Conservation (phyloP, 35 echinoderm and acorn worm genomes). For the Hemicentrotus pulcherrimus region DNA sequence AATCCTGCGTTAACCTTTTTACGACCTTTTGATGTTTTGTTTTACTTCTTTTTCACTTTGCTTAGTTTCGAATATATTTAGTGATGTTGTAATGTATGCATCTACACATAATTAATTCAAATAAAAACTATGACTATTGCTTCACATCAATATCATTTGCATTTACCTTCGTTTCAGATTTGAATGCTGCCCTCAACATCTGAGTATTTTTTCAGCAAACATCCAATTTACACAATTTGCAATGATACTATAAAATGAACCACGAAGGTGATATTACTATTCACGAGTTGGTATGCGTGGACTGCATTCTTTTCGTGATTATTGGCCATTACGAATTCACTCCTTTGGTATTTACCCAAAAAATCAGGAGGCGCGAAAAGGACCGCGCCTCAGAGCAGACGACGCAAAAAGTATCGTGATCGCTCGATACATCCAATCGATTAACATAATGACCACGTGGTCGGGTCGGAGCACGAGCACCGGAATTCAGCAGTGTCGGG, state of each 20-base stretch:
- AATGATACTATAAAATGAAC: background rate
- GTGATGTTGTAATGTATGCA: too few relatives aligned
- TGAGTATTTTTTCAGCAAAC: too few relatives aligned
- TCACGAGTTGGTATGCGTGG: background rate
- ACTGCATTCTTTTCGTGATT: background rate
- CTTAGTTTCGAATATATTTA: too few relatives aligned
- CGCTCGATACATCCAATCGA: slow-evolving; percentile 40
- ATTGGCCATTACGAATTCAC: slow-evolving; percentile 24
- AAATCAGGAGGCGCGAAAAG: slow-evolving; percentile 17
- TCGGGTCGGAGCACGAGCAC: slow-evolving; percentile 16
- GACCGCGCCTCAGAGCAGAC: background rate
- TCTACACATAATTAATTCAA: too few relatives aligned
- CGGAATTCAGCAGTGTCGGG: slow-evolving; percentile 23
- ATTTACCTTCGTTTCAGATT: too few relatives aligned
- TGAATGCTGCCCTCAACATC: too few relatives aligned
- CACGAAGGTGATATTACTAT: background rate
- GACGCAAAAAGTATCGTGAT: slow-evolving; percentile 37
- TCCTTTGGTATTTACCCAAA: background rate
- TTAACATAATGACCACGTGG: slow-evolving; percentile 30
- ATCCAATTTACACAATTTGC: background rate
- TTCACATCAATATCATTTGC: too few relatives aligned
- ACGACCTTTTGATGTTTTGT: too few relatives aligned
- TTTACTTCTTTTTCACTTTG: too few relatives aligned
- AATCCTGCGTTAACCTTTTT: too few relatives aligned
- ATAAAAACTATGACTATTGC: too few relatives aligned